These are phyloP conservation scores for Spilosoma lubricipeda DNA, from an alignment of 2,888 invertebrate species.

Conservation along the genomic window DNA sequence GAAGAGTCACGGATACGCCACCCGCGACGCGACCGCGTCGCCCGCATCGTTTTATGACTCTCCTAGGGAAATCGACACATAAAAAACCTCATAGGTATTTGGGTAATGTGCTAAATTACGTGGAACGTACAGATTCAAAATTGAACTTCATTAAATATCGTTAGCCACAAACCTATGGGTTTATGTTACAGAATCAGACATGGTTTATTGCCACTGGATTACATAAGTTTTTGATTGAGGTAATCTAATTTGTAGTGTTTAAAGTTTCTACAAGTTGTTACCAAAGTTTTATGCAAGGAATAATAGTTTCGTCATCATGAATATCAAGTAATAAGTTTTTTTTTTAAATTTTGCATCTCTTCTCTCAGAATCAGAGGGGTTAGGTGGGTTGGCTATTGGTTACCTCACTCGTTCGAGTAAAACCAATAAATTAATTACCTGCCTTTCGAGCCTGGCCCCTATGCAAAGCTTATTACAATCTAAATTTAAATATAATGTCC, in stretches of 20 bases:
- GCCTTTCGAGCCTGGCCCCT: too few species aligned
- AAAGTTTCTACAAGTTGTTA: not conserved
- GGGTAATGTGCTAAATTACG: constrained; percentile 31
- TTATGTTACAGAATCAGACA: not conserved
- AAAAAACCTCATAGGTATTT: constrained; percentile 40
- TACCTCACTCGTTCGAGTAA: too few species aligned
- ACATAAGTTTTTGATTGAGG: not conserved
- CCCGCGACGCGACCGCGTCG: constrained; percentile 76
- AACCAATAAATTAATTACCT: too few species aligned
- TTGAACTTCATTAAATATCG: not conserved
- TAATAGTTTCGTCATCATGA: too few species aligned
- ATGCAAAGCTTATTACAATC: not conserved
- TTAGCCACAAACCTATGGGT: not conserved
- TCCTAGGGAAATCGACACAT: constrained; percentile 59
- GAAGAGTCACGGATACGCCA: constrained; percentile 53
- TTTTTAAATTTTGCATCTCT: too few species aligned
- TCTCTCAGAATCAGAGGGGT: not conserved
- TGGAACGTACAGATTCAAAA: constrained; percentile 23
- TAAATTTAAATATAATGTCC: not conserved
- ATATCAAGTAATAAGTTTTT: too few species aligned
- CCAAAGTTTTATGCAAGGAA: too few species aligned
- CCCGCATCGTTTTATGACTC: constrained; percentile 75
- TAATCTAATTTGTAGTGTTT: not conserved
- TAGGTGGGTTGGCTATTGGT: too few species aligned
- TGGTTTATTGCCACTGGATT: not conserved